Conservation (phyloP, 2,113 vertebrate species). For the Corydoras sp. region DNA sequence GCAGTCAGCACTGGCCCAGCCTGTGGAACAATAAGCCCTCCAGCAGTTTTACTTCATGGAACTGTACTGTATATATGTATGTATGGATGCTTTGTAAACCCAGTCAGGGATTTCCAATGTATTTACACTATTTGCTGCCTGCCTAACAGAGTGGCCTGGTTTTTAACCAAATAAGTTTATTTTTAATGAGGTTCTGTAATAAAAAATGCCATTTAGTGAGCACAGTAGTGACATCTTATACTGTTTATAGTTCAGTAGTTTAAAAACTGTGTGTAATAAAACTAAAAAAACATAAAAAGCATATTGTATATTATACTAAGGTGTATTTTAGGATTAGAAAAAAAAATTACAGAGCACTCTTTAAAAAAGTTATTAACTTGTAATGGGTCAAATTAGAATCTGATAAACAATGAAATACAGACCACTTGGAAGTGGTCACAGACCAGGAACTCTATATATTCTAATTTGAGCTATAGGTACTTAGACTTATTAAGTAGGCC, state of each 20-base stretch:
- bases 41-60: constrained; percentile 61
- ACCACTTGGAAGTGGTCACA: not conserved
- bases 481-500: constrained; percentile 3
- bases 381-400: not conserved
- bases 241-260: too few species aligned
- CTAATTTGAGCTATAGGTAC: constrained; percentile 13
- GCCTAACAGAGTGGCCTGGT: constrained; percentile 6
- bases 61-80: constrained; percentile 11
- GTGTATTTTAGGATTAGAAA: not conserved
- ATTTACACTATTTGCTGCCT: constrained; percentile 20
- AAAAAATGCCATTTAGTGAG: too few species aligned
- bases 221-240: too few species aligned
- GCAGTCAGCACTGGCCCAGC: constrained; percentile 59
- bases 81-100: not conserved
- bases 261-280: too few species aligned
- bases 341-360: not conserved
- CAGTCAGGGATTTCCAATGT: constrained; percentile 15
- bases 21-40: constrained; percentile 87
- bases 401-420: constrained; percentile 10
- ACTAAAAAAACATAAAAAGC: not conserved
- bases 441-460: not conserved
- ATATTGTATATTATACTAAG: not conserved
- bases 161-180: too few species aligned
- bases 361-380: not conserved
- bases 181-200: too few species aligned